phyloP scores from a whole-genome alignment of 2,888 invertebrate species.

The Tetragonula carbonaria region DNA sequence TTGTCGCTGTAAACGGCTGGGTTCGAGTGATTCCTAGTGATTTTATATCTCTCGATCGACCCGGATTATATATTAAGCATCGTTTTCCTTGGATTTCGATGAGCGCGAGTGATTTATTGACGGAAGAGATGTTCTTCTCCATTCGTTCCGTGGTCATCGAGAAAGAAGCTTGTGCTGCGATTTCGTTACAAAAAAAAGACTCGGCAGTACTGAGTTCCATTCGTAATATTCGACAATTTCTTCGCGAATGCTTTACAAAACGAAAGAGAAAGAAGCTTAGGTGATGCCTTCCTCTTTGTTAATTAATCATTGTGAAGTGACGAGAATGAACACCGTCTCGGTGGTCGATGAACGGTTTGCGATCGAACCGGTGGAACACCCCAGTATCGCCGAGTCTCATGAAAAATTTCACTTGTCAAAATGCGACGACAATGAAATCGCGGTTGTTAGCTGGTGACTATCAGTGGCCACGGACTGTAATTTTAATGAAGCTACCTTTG shows the following conservation, averaged over 20 bases:
- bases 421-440: slow-evolving; percentile 21
- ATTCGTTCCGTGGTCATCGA: neutral
- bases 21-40: slow-evolving; percentile 44
- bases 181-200: neutral
- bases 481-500: slow-evolving; percentile 66
- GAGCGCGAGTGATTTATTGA: neutral
- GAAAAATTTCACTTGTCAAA: slow-evolving; percentile 43
- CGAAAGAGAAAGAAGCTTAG: neutral
- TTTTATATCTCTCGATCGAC: neutral
- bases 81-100: neutral
- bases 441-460: slow-evolving; percentile 21
- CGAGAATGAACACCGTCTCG: neutral
- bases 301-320: slow-evolving; percentile 19
- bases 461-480: slow-evolving; percentile 57
- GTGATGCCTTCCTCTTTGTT: neutral
- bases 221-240: neutral
- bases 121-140: neutral
- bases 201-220: slow-evolving; percentile 12
- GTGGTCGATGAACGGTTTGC: neutral
- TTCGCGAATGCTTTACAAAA: neutral
- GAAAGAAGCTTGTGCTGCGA: neutral
- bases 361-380: neutral
- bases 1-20: slow-evolving; percentile 2
- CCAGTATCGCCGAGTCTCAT: slow-evolving; percentile 50
- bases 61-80: neutral